A percentile compares a stretch with the other conserved stretches of the same genome.
Evolutionary conservation across 1,140 invertebrate genomes (phyloP).

Genomic region (Ips nitidus): DNA sequence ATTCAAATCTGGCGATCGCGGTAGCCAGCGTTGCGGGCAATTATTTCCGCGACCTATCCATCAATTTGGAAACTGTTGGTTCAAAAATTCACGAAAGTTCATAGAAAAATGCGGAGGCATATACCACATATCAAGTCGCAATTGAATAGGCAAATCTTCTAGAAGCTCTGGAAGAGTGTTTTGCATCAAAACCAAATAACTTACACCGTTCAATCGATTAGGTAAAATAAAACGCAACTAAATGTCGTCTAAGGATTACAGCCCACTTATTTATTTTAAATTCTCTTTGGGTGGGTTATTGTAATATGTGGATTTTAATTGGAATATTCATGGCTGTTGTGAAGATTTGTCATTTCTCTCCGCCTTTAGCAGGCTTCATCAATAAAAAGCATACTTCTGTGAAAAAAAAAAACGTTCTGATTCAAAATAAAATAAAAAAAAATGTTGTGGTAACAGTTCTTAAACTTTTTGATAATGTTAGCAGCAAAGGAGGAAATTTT

Average conservation of each 20-base stretch:
- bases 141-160: conserved; percentile 1
- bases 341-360: neutral
- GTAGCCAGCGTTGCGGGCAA: conserved; percentile 1
- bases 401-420: neutral
- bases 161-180: conserved; percentile 7
- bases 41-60: conserved; percentile 3
- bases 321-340: neutral
- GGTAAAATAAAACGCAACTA: neutral
- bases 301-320: conserved; percentile 4
- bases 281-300: neutral
- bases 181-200: conserved; percentile 4
- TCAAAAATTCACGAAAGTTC: conserved; percentile 1
- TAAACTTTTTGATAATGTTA: neutral
- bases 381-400: neutral
- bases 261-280: neutral
- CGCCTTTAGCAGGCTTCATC: neutral
- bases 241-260: neutral
- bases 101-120: neutral
- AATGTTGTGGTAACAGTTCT: neutral
- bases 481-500: too few relatives aligned
- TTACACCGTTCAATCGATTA: neutral
- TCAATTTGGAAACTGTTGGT: neutral
- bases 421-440: conserved; percentile 3
- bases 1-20: neutral
- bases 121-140: conserved; percentile 1